A percentile compares a stretch with the other conserved stretches of the same genome.
These are phyloP conservation scores for Pseudorhombus dupliciocellatus DNA, from an alignment of 2,113 vertebrate genomes.

Conservation along the genomic window DNA sequence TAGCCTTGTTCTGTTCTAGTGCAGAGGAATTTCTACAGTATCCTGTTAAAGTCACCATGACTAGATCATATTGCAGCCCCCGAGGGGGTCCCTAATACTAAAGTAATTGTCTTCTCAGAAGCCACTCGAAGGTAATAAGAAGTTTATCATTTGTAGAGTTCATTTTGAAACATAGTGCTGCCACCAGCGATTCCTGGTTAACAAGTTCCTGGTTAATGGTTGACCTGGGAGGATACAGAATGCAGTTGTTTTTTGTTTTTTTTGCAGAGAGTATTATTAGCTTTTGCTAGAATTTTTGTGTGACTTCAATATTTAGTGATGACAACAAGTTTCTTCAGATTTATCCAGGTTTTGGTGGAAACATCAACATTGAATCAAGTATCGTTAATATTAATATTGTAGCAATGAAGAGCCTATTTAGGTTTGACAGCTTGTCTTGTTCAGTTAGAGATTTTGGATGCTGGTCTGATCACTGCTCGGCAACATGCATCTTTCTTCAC, in stretches of 20 bases:
- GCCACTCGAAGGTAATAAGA: slow-evolving; percentile 38
- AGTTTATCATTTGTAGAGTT: slow-evolving; percentile 51
- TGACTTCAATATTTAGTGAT: not conserved
- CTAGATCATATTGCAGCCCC: slow-evolving; percentile 61
- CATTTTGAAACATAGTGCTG: slow-evolving; percentile 10
- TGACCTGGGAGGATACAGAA: slow-evolving; percentile 51
- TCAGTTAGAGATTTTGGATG: slow-evolving; percentile 61
- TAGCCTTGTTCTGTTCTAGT: slow-evolving; percentile 38
- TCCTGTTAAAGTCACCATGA: slow-evolving; percentile 55
- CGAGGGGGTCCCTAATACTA: slow-evolving; percentile 62
- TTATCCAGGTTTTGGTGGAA: not conserved
- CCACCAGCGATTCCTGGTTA: not conserved
- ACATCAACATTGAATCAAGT: not conserved
- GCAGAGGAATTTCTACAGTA: slow-evolving; percentile 61
- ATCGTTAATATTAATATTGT: slow-evolving; percentile 32
- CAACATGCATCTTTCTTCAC: slow-evolving; percentile 45
- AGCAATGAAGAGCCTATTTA: slow-evolving; percentile 71
- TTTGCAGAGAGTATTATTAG: not conserved
- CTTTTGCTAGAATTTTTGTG: not conserved
- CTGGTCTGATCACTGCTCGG: slow-evolving; percentile 57
- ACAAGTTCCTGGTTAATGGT: slow-evolving; percentile 69
- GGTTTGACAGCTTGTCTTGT: slow-evolving; percentile 67
- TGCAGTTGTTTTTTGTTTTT: slow-evolving; percentile 21
- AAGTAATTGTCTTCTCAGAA: slow-evolving; percentile 69
- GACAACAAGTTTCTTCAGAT: not conserved